Evolutionary conservation across 2,797 vertebrate genomes (phyloP).

Genomic region (Urophycis tenuis): DNA sequence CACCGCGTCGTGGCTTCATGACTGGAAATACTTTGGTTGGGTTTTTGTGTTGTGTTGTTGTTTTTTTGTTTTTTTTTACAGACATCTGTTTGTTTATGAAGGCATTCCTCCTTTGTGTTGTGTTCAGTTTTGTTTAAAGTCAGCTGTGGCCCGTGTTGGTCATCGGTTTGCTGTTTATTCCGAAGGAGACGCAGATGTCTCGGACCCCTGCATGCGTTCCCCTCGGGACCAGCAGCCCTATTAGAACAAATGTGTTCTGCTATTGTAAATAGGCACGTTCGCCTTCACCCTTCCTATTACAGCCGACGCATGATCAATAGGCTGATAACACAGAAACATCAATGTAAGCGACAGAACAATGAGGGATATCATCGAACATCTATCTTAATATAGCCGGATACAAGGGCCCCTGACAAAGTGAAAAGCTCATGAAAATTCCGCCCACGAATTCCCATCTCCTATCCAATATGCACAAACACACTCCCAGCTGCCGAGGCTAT

Average conservation of each 20-base stretch:
- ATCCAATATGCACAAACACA: conserved; percentile 98
- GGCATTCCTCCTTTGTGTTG: background rate
- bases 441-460: conserved; percentile 95
- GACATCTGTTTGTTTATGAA: background rate
- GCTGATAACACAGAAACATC: conserved; percentile 99
- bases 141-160: conserved; percentile 62
- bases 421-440: conserved; percentile 99
- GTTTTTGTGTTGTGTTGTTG: background rate
- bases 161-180: conserved; percentile 88
- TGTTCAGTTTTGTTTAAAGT: background rate
- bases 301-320: conserved; percentile 99
- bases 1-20: background rate
- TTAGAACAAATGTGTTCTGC: conserved; percentile 99
- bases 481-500: conserved; percentile 98
- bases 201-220: background rate
- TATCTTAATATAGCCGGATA: conserved; percentile 99
- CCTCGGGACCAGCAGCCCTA: conserved; percentile 87
- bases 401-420: conserved; percentile 94
- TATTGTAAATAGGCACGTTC: conserved; percentile 99
- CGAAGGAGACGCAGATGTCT: conserved; percentile 88
- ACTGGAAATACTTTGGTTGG: too few species aligned
- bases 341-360: conserved; percentile 99
- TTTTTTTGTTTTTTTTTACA: conserved; percentile 4
- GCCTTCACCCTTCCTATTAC: conserved; percentile 98
- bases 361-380: conserved; percentile 99